phyloP scores from a whole-genome alignment of 2,797 vertebrate genomes.

The Paramormyrops hopkinsi region DNA sequence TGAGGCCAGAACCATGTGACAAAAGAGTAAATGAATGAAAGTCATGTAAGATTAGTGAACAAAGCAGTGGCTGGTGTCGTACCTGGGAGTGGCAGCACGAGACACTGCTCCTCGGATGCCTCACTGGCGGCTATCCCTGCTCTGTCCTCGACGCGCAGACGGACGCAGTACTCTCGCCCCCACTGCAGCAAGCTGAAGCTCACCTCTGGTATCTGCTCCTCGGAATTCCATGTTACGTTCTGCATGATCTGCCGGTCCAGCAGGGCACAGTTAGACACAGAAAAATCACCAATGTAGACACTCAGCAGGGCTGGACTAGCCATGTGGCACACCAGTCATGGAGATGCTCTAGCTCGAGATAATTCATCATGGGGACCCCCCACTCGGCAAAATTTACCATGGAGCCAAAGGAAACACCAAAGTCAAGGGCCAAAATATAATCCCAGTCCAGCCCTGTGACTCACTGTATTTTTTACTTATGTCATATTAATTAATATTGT shows the following conservation, averaged over 20 bases:
- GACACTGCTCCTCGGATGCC: constrained; percentile 43
- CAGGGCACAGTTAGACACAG: not conserved
- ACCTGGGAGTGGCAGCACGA: constrained; percentile 54
- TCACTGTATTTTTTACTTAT: not conserved
- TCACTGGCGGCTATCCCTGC: not conserved
- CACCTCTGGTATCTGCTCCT: constrained; percentile 9
- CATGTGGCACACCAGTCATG: not conserved
- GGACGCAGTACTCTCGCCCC: constrained; percentile 56
- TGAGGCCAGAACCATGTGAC: not conserved
- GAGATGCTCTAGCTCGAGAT: not conserved
- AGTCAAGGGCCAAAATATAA: not conserved
- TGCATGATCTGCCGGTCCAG: not conserved
- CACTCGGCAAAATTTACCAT: not conserved
- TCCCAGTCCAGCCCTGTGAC: not conserved
- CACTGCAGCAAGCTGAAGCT: constrained; percentile 44
- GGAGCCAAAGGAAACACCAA: not conserved
- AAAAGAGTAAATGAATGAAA: not conserved
- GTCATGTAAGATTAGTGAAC: not conserved
- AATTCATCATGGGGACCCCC: not conserved
- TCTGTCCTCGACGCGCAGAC: constrained; percentile 27
- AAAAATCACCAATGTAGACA: not conserved
- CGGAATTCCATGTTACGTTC: not conserved
- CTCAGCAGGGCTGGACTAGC: not conserved
- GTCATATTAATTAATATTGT: not conserved
- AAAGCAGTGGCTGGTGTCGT: not conserved